Conservation (phyloP, 1,140 invertebrate genomes). For the Atta colombica region DNA sequence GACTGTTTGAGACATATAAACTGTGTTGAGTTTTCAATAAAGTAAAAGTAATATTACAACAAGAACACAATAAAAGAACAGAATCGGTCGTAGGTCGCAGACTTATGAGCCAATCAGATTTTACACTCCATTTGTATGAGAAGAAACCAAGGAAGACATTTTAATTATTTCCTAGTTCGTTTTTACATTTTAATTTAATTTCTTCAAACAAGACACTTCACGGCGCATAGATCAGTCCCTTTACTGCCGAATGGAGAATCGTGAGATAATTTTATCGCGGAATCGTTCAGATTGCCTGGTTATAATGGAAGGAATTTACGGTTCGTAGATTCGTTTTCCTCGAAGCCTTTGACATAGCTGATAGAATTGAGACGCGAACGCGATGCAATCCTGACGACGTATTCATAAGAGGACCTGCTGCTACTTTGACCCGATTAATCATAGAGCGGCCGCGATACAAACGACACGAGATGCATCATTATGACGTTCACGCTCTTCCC, state of each 20-base stretch:
- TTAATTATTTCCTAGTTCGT: constrained; percentile 45
- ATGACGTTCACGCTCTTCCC: constrained; percentile 45
- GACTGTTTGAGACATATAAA: too few species aligned
- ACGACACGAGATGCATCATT: constrained; percentile 56
- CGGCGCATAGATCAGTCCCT: background rate
- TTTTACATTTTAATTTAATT: constrained; percentile 42
- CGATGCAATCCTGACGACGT: constrained; percentile 18
- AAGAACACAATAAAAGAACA: background rate
- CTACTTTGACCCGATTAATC: constrained; percentile 50
- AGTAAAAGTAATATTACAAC: background rate
- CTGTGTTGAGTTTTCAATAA: background rate
- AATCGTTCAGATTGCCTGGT: background rate
- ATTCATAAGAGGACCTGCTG: constrained; percentile 31
- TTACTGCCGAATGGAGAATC: background rate
- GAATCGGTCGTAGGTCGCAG: background rate
- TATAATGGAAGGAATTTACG: background rate
- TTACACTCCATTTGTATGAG: constrained; percentile 12
- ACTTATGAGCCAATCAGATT: constrained; percentile 22
- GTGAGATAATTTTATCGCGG: background rate
- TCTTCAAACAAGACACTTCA: background rate
- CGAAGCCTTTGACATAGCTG: background rate
- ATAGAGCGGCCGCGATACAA: constrained; percentile 39
- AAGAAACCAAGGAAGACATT: background rate
- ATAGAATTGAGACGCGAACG: constrained; percentile 29
- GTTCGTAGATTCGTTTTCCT: background rate